Percentiles rank a stretch among this genome's conserved stretches.
Conservation (phyloP, 2,888 invertebrate genomes). For the Alloscopus bannaensis region DNA sequence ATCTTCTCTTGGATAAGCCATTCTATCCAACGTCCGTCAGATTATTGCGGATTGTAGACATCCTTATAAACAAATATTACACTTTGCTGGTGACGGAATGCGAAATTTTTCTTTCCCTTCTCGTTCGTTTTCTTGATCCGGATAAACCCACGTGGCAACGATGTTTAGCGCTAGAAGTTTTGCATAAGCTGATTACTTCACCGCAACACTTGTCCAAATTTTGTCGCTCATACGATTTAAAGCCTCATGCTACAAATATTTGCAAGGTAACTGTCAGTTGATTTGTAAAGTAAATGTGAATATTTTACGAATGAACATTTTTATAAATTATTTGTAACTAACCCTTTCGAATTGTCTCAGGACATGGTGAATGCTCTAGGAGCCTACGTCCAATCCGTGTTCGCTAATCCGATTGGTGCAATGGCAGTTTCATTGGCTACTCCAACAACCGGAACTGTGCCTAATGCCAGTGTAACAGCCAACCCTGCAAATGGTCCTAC, state of each 20-base stretch:
- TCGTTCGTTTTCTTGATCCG: slow-evolving; percentile 97
- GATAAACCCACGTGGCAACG: slow-evolving; percentile 98
- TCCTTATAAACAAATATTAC: slow-evolving; percentile 95
- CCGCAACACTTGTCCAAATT: slow-evolving; percentile 92
- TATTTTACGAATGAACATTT: too few species aligned
- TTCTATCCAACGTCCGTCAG: slow-evolving; percentile 98
- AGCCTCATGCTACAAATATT: slow-evolving; percentile 93
- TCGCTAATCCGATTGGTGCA: slow-evolving; percentile 81
- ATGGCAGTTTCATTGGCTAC: slow-evolving; percentile 65
- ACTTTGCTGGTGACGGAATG: slow-evolving; percentile 95
- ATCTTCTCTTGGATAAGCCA: slow-evolving; percentile 84
- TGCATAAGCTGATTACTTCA: slow-evolving; percentile 95
- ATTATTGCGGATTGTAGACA: slow-evolving; percentile 91
- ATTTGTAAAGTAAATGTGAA: too few species aligned
- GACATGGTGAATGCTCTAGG: slow-evolving; percentile 96
- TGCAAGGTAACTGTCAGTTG: slow-evolving; percentile 72
- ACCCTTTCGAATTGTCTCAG: slow-evolving; percentile 76
- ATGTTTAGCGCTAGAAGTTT: slow-evolving; percentile 94
- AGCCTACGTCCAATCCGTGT: slow-evolving; percentile 94
- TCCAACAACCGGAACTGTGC: slow-evolving; percentile 56
- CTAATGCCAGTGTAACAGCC: slow-evolving; percentile 77
- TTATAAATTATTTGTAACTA: too few species aligned
- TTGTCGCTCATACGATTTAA: slow-evolving; percentile 96
- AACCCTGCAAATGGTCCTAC: slow-evolving; percentile 81
- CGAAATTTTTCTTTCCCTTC: slow-evolving; percentile 97